Base-by-base conservation (phyloP, 2,888 invertebrate species). In the Apotomis turbidana region DNA sequence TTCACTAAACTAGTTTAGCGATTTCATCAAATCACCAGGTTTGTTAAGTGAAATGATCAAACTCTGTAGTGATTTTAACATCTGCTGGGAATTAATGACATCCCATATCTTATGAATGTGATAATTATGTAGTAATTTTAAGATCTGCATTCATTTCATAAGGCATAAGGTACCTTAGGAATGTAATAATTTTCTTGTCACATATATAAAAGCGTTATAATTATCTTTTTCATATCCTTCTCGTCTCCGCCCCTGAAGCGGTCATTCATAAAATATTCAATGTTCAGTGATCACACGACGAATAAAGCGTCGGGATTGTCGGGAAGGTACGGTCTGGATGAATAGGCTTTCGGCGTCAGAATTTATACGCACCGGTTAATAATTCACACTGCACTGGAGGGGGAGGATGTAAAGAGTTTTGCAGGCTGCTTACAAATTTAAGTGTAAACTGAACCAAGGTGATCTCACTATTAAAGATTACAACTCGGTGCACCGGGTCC, bases 321-420 rank as follows among this genome's bases (percentile, higher is more conserved):
- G 13, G 59, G 75, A 76, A 72, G 77, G 76, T 78, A 77, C 74
- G 71, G 75, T 74, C 52, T 70, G 70, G 71, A 79, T 78, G 78
- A 78, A 81, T 78, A 77, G 79, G 80, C 82, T 84, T 78, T 80
- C 68, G 77, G 76, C 78, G 76, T 68, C 75, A 77, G 78, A 82
- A 81, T 80, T 81, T 81, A 80, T 82, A 79, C 76, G 76, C 62
- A 73, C 70, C 78, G 77, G 78, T 80, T 82, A 80, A 81, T 81
- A 82, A 82, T 82, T 81, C 77, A 81, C 79, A 73, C 74, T 78
- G 78, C 77, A 76, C 52, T 71, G 70, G 55, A 62, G 54, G 61
- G 55, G 38, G 9, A 8, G 36, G 41, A 6, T 41, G 10, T 68
- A 62, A 72, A 62, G 71, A 52, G 13, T 8, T 8, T 27, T 68